These are phyloP conservation scores for Umimayanthus chanpuru DNA, from an alignment of 92 coral and sea anemone genomes.

Conservation along the genomic window DNA sequence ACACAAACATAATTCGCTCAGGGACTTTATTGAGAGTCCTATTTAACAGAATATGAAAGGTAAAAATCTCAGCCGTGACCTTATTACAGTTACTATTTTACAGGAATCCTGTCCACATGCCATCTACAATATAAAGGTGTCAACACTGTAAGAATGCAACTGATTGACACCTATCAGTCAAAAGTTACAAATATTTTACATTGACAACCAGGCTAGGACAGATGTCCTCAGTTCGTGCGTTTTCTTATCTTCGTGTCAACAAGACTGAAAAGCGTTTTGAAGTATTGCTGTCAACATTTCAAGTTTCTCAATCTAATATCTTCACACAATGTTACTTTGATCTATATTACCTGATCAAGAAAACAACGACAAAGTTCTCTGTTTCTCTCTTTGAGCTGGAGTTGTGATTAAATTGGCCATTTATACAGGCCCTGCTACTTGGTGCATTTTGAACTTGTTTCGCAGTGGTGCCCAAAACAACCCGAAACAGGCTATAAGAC, in stretches of 20 bases:
- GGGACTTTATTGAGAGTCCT: constrained; percentile 40
- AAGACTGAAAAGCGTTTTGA: too few relatives aligned
- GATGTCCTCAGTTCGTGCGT: not conserved
- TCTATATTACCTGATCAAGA: too few relatives aligned
- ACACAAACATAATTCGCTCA: not conserved
- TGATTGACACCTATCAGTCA: constrained; percentile 23
- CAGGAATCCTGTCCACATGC: constrained; percentile 5
- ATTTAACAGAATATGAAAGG: constrained; percentile 39
- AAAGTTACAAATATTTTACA: constrained; percentile 27
- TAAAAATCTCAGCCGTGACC: constrained; percentile 34
- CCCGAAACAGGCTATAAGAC: too few relatives aligned
- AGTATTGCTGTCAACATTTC: too few relatives aligned
- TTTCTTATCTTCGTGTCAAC: not conserved
- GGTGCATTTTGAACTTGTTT: too few relatives aligned
- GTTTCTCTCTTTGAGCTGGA: too few relatives aligned
- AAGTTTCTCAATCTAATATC: too few relatives aligned
- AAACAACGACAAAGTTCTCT: too few relatives aligned
- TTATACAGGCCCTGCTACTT: too few relatives aligned
- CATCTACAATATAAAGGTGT: not conserved
- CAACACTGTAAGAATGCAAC: not conserved
- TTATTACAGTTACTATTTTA: constrained; percentile 16
- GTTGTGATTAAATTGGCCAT: too few relatives aligned
- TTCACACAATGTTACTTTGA: too few relatives aligned
- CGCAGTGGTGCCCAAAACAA: too few relatives aligned
- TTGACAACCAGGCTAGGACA: not conserved